Evolutionary conservation across 1,140 invertebrate species (phyloP).

Genomic region (Drosophila malerkotliana): DNA sequence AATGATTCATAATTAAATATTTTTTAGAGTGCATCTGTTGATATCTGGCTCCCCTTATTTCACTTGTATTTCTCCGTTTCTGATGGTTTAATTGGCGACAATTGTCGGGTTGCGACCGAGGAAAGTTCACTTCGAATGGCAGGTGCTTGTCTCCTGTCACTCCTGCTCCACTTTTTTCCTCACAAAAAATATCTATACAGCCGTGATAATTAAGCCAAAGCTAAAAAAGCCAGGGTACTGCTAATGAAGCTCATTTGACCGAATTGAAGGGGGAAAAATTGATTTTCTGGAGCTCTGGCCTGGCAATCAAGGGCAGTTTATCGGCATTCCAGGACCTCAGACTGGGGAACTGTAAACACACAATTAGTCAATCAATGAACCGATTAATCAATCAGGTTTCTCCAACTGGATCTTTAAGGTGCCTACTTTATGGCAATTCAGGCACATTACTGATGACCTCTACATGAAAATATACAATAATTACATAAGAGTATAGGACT

Average conservation of each 20-base stretch:
- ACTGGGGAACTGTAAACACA: slow-evolving; percentile 41
- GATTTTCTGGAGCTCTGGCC: slow-evolving; percentile 8
- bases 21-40: slow-evolving; percentile 4
- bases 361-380: slow-evolving; percentile 36
- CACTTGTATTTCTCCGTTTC: slow-evolving; percentile 22
- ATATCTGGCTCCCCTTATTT: neutral
- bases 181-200: neutral
- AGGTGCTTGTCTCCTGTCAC: slow-evolving; percentile 40
- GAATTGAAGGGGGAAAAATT: slow-evolving; percentile 35
- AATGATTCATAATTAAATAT: neutral
- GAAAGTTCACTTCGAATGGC: slow-evolving; percentile 55
- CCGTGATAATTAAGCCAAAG: slow-evolving; percentile 45
- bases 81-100: slow-evolving; percentile 72
- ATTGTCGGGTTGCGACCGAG: slow-evolving; percentile 60
- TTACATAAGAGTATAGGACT: neutral
- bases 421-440: slow-evolving; percentile 27
- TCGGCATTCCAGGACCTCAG: slow-evolving; percentile 26
- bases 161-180: slow-evolving; percentile 33
- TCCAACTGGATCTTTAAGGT: slow-evolving; percentile 10
- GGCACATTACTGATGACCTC: neutral
- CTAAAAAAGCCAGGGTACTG: slow-evolving; percentile 37
- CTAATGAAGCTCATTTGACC: slow-evolving; percentile 51
- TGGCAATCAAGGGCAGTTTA: slow-evolving; percentile 34
- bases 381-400: slow-evolving; percentile 45
- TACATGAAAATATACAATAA: neutral